Evolutionary conservation across 2,888 invertebrate genomes (phyloP).

Genomic region (Trissonchulus sp.): DNA sequence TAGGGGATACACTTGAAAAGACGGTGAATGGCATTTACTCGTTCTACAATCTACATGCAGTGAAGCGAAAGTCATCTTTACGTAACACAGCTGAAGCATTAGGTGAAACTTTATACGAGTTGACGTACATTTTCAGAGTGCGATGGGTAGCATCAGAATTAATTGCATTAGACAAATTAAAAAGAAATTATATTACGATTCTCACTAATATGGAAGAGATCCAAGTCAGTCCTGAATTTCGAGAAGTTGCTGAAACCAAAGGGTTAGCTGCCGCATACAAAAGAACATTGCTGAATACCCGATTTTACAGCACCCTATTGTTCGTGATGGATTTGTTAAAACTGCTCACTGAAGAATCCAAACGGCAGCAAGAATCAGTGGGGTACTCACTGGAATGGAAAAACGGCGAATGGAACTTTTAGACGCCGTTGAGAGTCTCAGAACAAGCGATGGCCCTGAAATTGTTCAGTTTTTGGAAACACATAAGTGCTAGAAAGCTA

Average conservation of each 20-base stretch:
- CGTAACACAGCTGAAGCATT: neutral
- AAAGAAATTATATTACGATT: neutral
- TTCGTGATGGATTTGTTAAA: neutral
- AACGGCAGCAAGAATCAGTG: neutral
- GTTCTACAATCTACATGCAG: neutral
- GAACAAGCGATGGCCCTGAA: neutral
- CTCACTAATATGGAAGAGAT: neutral
- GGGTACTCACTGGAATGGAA: neutral
- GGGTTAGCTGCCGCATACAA: neutral
- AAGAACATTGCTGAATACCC: neutral
- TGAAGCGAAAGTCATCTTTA: neutral
- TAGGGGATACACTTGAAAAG: neutral
- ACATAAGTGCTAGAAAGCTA: neutral
- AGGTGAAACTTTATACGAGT: neutral
- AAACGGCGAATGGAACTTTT: neutral
- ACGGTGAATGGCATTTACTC: neutral
- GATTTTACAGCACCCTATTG: neutral
- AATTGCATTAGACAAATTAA: neutral
- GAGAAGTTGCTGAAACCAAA: neutral
- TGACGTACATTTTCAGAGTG: neutral
- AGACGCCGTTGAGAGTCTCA: neutral
- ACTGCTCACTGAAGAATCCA: neutral
- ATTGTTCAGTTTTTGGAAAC: neutral
- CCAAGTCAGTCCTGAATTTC: neutral
- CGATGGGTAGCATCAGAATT: neutral